Evolutionary conservation across 1,140 invertebrate species (phyloP).

Genomic region (Pachypsylla venusta): DNA sequence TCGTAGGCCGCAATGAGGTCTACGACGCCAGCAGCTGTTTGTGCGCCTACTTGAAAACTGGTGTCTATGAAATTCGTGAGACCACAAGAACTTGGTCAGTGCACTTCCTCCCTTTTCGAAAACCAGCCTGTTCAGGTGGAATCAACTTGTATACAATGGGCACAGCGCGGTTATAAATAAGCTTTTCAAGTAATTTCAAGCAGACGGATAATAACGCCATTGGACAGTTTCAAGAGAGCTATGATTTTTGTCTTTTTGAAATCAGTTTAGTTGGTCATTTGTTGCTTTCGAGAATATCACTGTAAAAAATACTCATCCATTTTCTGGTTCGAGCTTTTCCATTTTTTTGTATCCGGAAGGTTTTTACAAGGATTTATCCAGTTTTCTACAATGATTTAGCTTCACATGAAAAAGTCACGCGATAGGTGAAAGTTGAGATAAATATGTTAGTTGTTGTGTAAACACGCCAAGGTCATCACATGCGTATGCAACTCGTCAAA

Average conservation of each 20-base stretch:
- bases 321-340: no score
- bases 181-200: not conserved
- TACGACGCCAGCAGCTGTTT: not conserved
- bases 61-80: not conserved
- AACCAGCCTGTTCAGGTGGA: not conserved
- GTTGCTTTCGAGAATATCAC: not conserved
- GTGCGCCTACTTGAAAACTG: not conserved
- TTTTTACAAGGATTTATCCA: no score
- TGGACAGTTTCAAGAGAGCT: not conserved
- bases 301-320: not conserved
- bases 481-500: no score
- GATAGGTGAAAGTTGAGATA: no score
- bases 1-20: not conserved
- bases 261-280: not conserved
- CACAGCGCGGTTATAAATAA: not conserved
- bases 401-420: no score
- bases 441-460: no score
- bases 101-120: not conserved
- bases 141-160: not conserved
- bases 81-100: not conserved
- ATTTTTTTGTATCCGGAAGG: no score
- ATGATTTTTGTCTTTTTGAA: not conserved
- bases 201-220: not conserved
- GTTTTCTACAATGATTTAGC: no score
- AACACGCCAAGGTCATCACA: no score